Percentiles rank a stretch among this genome's conserved stretches.
Conservation (phyloP, 2,888 invertebrate species). For the Eupelmus urozonus region DNA sequence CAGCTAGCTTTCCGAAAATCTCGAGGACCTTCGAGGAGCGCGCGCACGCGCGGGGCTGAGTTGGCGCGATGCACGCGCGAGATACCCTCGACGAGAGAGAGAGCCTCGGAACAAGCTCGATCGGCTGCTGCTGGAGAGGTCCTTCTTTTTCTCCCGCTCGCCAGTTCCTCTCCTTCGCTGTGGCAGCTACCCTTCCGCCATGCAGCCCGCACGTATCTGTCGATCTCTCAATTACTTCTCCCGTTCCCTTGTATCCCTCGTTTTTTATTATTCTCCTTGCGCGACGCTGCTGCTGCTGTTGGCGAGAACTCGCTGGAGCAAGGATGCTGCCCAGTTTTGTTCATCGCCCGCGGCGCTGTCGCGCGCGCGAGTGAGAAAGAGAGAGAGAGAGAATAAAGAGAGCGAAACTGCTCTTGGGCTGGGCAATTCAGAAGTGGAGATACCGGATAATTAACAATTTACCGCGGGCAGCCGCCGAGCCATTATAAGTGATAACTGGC, state of each 20-base stretch:
- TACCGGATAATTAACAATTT: constrained; percentile 57
- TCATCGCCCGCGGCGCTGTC: constrained; percentile 37
- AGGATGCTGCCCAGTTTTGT: not conserved
- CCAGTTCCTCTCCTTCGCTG: not conserved
- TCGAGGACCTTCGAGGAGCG: constrained; percentile 48
- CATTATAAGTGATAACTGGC: constrained; percentile 59
- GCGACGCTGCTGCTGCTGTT: too few relatives aligned
- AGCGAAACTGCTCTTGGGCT: too few relatives aligned
- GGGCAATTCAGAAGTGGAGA: constrained; percentile 52
- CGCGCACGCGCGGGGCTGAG: constrained; percentile 50
- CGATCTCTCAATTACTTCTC: constrained; percentile 60
- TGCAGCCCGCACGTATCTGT: constrained; percentile 43
- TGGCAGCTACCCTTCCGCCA: not conserved
- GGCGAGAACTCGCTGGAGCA: too few relatives aligned
- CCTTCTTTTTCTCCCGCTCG: not conserved
- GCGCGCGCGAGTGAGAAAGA: constrained; percentile 33
- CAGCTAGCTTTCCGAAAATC: constrained; percentile 58
- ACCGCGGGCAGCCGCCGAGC: constrained; percentile 47
- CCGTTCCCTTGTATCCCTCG: constrained; percentile 18
- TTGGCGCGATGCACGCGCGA: constrained; percentile 58
- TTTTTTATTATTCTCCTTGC: not conserved
- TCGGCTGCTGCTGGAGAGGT: not conserved
- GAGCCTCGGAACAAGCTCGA: constrained; percentile 56
- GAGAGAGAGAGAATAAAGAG: too few relatives aligned
- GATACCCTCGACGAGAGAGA: constrained; percentile 56